Evolutionary conservation across 2,888 invertebrate species (phyloP), one percentile per base, ranked within the genome.

Genomic region (Cryptophagus acutangulus): DNA sequence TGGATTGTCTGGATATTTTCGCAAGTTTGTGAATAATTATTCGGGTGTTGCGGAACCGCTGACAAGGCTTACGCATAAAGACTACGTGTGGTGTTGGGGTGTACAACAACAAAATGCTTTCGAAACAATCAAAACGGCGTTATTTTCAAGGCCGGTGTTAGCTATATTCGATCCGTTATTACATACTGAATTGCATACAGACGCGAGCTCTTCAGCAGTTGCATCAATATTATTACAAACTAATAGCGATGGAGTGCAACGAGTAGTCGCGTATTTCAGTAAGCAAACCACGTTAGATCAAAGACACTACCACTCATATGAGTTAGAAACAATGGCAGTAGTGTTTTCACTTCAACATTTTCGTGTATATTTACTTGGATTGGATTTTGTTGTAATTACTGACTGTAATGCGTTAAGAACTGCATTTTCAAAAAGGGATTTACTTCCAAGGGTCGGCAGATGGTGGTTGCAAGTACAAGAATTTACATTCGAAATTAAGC

Each of bases 311-410:
- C 59, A 59, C 24, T 59, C 58, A 1, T 61, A 60, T 14, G 69
- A 70, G 30, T 40, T 61, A 9, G 62, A 68, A 39, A 55, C 52
- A 1, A 43, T 68, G 5, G 65, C 64, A 1, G 55, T 66, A 0
- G 58, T 67, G 0, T 56, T 51, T 35, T 48, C 55, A 4, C 28
- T 66, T 2, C 41, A 52, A n/a, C 52, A 60, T 36, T 66, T 65
- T 44, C 49, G 62, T 5, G 50, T 53, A 1, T 66, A 64, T 43
- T 30, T 66, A 1, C 38, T 59, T 3, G 59, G 57, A 1, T 43
- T 48, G 2, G 13, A 33, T 2, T 66, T 67, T 37, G 55, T 39
- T 4, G 43, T 62, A 1, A 36, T 55, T 1, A 61, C 58, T 1
- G 67, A 69, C 37, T 65, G 62, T 33, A 56, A 55, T 16, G 52